Evolutionary conservation across 1,140 invertebrate species (phyloP).

Genomic region (Hyposmocoma kahamanoa): DNA sequence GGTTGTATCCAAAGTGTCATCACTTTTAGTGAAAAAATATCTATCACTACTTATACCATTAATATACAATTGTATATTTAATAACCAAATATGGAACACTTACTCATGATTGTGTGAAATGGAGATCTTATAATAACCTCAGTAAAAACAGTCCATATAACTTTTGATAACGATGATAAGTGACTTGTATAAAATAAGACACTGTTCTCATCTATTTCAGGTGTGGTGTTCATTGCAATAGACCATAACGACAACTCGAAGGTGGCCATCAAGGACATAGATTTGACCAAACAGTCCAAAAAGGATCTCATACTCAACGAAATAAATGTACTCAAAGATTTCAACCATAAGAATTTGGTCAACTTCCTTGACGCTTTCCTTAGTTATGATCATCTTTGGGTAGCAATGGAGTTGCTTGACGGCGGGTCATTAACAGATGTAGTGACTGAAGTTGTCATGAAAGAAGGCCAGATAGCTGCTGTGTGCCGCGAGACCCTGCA

Average conservation of each 20-base stretch:
- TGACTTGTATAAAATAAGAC: no score
- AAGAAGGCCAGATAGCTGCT: constrained; percentile 96
- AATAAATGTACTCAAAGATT: constrained; percentile 94
- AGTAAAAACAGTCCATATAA: no score
- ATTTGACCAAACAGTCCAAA: constrained; percentile 93
- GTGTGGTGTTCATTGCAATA: constrained; percentile 93
- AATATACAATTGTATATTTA: no score
- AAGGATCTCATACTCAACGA: constrained; percentile 97
- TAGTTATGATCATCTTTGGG: constrained; percentile 94
- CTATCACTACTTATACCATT: no score
- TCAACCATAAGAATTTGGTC: constrained; percentile 96
- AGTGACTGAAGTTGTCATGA: constrained; percentile 98
- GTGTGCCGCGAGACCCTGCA: constrained; percentile 94
- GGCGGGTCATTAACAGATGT: constrained; percentile 98
- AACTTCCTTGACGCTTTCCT: constrained; percentile 96
- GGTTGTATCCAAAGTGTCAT: no score
- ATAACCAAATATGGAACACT: no score
- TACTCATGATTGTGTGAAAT: no score
- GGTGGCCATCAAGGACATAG: constrained; percentile 97
- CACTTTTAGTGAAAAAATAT: no score
- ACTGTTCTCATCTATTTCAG: no score
- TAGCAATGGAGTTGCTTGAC: constrained; percentile 95
- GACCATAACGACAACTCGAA: constrained; percentile 84
- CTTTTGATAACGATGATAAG: no score
- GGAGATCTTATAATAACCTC: no score